Evolutionary conservation across 2,797 vertebrate genomes (phyloP), one percentile per base, ranked within the genome.

Genomic region (Leptodactylus fallax): DNA sequence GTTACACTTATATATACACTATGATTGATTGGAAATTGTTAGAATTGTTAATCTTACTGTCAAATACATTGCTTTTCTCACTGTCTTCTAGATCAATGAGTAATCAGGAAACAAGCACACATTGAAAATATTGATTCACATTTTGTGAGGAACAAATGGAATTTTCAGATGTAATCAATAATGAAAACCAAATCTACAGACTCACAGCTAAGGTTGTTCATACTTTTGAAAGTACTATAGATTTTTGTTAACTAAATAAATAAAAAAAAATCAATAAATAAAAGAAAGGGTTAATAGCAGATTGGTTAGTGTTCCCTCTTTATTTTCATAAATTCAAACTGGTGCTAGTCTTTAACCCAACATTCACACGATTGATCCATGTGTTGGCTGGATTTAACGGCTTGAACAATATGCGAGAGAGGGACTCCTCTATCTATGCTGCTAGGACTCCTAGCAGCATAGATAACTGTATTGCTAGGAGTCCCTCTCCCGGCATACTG

Each of bases 1-100:
- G 36, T 36, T 5, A n/a, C 76, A 67, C 36, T 65, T 21, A 80
- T 65, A 36, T 80, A 49, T 23, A 36, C 16, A 27, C n/a, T 53
- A 53, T 13, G 11, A 49, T 27, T 55, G 23, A 83, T 36, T n/a
- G 65, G 51, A 69, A 83, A 83, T 67, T 25, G n/a, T n/a, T 16
- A 49, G 14, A 7, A 12, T 65, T 23, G 65, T 82, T 82, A 69
- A 69, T 69, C 49, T 82, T 82, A 16, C 45, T 82, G 81, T 7
- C 81, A 69, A 16, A 65, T 53, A 47, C 53, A 82, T 82, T 55
- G 63, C 63, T 82, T 6, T 69, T 51, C 67, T 67, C n/a, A 51
- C 14, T 49, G 4, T 47, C 19, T 51, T 61, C 47, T 19, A 49
- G 60, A 51, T 82, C 23, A 63, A 67, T 82, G 25, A 58, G 23